phyloP scores from a whole-genome alignment of 2,888 invertebrate genomes.

The Alcis repandata region DNA sequence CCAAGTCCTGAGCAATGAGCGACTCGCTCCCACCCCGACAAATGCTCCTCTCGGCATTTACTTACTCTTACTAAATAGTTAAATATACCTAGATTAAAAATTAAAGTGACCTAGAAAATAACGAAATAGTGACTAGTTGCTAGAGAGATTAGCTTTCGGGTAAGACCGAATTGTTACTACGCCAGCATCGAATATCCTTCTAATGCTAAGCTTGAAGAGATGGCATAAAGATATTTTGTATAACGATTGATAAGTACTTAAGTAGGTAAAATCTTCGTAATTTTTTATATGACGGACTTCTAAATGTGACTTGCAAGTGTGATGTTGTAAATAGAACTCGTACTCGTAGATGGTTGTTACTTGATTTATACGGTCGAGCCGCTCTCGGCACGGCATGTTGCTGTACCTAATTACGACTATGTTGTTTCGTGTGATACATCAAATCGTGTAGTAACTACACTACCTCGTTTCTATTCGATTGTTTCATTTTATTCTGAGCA shows the following conservation, averaged over 20 bases:
- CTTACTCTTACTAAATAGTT: constrained; percentile 73
- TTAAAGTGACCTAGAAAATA: constrained; percentile 68
- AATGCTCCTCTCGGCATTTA: constrained; percentile 79
- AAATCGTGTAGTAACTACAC: constrained; percentile 83
- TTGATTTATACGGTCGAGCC: constrained; percentile 50
- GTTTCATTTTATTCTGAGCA: constrained; percentile 71
- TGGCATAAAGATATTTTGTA: constrained; percentile 82
- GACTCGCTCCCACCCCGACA: constrained; percentile 58
- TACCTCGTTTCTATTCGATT: constrained; percentile 77
- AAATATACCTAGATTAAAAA: constrained; percentile 61
- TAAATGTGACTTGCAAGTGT: constrained; percentile 84
- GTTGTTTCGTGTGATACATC: constrained; percentile 76
- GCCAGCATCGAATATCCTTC: constrained; percentile 65
- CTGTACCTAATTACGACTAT: constrained; percentile 58
- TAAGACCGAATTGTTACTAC: constrained; percentile 57
- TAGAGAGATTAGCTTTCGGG: constrained; percentile 70
- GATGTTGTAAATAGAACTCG: constrained; percentile 77
- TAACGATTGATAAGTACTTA: constrained; percentile 75
- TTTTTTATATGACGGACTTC: constrained; percentile 83
- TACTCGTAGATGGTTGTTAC: constrained; percentile 64
- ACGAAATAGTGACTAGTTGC: constrained; percentile 74
- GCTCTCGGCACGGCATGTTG: constrained; percentile 56
- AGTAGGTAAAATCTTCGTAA: constrained; percentile 76
- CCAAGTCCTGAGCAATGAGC: constrained; percentile 45
- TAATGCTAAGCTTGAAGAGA: constrained; percentile 77